Base-by-base conservation (phyloP, 2,888 invertebrate species). In the Merodon equestris region DNA sequence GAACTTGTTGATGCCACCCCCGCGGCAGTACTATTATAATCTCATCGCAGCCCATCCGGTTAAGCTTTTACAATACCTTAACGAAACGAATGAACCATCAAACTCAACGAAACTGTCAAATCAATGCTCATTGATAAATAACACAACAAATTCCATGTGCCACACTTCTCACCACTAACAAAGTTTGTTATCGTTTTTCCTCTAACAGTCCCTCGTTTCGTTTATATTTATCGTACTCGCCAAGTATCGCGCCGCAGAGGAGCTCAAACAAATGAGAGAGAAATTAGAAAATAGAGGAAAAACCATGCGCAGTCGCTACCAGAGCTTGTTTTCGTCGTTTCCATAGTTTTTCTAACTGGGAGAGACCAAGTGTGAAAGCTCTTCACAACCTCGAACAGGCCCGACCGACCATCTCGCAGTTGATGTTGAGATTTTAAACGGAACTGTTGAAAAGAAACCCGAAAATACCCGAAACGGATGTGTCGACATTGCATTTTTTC, bases 381-480 rank as follows among this genome's bases (percentile, higher is more conserved):
- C 45, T 51, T 12, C 1, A 38, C 17, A 14, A 66, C 54, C 48
- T 48, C 58, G 38, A 56, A 68, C 53, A 7, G 27, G 27, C 27
- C 27, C 19, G 17, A 19, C 53, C 63, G 9, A 56, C 12, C 45
- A 53, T 14, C 61, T 58, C 67, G 72, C 79, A 79, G 79, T 79
- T 79, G 73, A 73, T 79, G 79, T 79, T 68, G 79, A 79, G 74
- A 79, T 68, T 79, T 74, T 73, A 48, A 79, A 70, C 79, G 70
- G 74, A 74, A 73, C 58, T 70, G 79, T 79, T 74, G 79, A 61
- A 73, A 72, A 67, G 72, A 58, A 77, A 73, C 64, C 64, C 60
- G 74, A 74, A 68, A 79, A 57, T 60, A 79, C 60, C 74, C 63
- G 74, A 79, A 79, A 60, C 79, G 74, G 70, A 74, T 74, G 68